Base-by-base conservation (phyloP, 1,140 invertebrate genomes). In the Drosophila burlai region DNA sequence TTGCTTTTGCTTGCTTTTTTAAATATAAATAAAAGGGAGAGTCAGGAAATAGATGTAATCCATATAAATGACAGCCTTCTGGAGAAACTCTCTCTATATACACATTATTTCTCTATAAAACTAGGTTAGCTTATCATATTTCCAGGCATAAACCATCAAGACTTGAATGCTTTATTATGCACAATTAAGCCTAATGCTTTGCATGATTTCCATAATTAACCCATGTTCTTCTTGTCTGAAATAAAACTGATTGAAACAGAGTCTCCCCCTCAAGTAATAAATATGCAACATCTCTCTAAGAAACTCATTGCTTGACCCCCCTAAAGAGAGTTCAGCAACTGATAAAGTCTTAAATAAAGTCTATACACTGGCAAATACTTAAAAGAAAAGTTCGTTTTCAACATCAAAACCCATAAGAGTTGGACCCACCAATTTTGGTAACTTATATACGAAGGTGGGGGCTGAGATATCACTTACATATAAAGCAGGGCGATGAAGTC, bases 401-500 rank as follows among this genome's bases (percentile, higher is more conserved):
- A 60, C 38, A 58, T 42, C 31, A 61, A 61, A 42, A 40, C 24
- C 34, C 52, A 16, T 24, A 61, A 26, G 2, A 16, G 15, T 18
- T 47, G 21, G 36, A 18, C 18, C 2, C 40, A 2, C 66, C 61
- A 52, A 65, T 65, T 69, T 65, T 36, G 46, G 65, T 0, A 21
- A 11, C 3, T 13, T 10, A 26, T 9, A 16, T 26, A 21, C 29
- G 26, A 26, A 69, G 66, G 66, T 69, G 66, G 66, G 66, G 66
- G 61, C 58, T 18, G 9, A 7, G 21, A 24, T 29, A 21, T 36
- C 47, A 40, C 67, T 55, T 68, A 71, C 66, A 71, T 71, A 68
- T 71, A 71, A 68, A 68, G 52, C 52, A 57, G 15, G 36, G 49
- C 49, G 63, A 71, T 71, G 67, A 71, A 68, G 67, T 71, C 67